Evolutionary conservation across 2,797 vertebrate genomes (phyloP).

Genomic region (Apogon talboti): DNA sequence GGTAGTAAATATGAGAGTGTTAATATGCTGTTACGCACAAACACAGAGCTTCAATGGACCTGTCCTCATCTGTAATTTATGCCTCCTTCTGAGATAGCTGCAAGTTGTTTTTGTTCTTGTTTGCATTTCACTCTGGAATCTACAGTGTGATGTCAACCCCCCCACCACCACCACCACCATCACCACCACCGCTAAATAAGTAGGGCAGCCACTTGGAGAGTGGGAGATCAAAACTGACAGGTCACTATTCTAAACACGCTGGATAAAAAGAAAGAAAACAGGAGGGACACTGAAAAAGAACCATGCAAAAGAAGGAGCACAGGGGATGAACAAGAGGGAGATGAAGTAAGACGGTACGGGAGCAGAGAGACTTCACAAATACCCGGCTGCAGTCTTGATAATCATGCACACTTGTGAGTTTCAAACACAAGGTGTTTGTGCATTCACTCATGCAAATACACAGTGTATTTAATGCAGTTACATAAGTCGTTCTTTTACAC

Average conservation of each 20-base stretch:
- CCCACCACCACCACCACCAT: not conserved
- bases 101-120: conserved; percentile 33
- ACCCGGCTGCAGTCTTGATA: conserved; percentile 18
- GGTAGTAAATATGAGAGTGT: conserved; percentile 5
- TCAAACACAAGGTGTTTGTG: conserved; percentile 34
- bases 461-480: conserved; percentile 41
- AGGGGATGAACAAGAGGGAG: conserved; percentile 2
- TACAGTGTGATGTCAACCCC: conserved; percentile 19
- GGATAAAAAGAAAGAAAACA: conserved; percentile 27
- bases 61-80: conserved; percentile 19
- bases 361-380: conserved; percentile 22
- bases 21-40: conserved; percentile 1
- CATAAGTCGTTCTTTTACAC: conserved; percentile 42
- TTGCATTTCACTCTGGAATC: conserved; percentile 39
- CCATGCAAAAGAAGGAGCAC: not conserved
- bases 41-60: conserved; percentile 12
- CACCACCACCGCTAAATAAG: conserved; percentile 34
- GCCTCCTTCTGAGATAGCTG: conserved; percentile 15
- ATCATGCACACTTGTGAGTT: conserved; percentile 30
- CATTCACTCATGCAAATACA: conserved; percentile 17
- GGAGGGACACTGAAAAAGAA: not conserved
- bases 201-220: conserved; percentile 58
- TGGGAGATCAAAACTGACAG: conserved; percentile 57
- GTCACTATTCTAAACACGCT: conserved; percentile 43
- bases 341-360: not conserved